Conservation (phyloP, 2,888 invertebrate species). For the Octodonta nipae region DNA sequence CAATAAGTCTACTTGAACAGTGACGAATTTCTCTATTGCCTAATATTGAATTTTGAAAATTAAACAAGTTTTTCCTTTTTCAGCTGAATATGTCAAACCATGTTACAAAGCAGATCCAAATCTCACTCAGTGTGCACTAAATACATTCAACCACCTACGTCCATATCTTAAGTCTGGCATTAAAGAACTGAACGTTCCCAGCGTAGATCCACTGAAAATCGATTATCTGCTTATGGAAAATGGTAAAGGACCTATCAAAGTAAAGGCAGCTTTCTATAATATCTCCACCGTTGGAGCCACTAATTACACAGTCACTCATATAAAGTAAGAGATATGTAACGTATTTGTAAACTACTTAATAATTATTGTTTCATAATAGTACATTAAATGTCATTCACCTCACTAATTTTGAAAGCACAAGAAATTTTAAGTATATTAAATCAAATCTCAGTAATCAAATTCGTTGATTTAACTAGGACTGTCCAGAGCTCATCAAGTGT, state of each 20-base stretch:
- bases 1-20: no score
- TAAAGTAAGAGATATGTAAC: slow-evolving; percentile 50
- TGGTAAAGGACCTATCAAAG: slow-evolving; percentile 59
- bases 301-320: slow-evolving; percentile 57
- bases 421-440: no score
- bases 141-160: slow-evolving; percentile 58
- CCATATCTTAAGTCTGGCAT: slow-evolving; percentile 58
- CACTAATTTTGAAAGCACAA: no score
- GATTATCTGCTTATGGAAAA: slow-evolving; percentile 65
- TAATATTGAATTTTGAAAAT: no score
- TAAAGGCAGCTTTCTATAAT: slow-evolving; percentile 59
- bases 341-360: no score
- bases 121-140: slow-evolving; percentile 51
- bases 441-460: no score
- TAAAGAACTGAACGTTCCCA: slow-evolving; percentile 56
- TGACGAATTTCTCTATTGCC: no score
- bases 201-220: slow-evolving; percentile 60
- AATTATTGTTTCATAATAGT: no score
- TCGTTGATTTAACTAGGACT: no score
- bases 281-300: slow-evolving; percentile 65
- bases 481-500: no score
- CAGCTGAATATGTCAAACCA: slow-evolving; percentile 61
- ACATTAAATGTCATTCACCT: no score
- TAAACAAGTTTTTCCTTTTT: slow-evolving; percentile 23
- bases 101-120: slow-evolving; percentile 55